phyloP scores from a whole-genome alignment of 2,113 vertebrate genomes.

The Osmerus mordax region DNA sequence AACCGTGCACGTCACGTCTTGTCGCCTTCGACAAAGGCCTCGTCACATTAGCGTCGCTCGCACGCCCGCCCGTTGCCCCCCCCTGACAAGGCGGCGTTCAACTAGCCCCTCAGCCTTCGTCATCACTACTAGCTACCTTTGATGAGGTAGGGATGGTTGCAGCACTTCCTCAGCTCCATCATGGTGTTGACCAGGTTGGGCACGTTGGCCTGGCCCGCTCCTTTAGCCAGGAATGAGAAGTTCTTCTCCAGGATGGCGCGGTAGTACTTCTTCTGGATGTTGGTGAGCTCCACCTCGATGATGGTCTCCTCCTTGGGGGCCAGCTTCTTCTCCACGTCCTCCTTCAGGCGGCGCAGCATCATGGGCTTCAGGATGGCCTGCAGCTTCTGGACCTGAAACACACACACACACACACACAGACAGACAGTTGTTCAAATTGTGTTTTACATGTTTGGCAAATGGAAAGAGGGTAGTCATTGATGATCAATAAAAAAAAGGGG shows the following conservation, averaged over 20 bases:
- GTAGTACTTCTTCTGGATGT: conserved; percentile 99
- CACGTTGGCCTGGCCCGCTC: conserved; percentile 92
- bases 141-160: conserved; percentile 99
- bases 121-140: conserved; percentile 78
- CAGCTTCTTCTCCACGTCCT: conserved; percentile 98
- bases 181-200: conserved; percentile 98
- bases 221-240: conserved; percentile 96
- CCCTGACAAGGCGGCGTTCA: no score
- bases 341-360: conserved; percentile 96
- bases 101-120: no score
- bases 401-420: conserved; percentile 6
- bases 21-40: no score
- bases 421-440: background rate
- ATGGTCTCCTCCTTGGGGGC: conserved; percentile 98
- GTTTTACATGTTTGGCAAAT: background rate
- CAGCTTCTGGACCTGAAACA: conserved; percentile 89
- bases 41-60: no score
- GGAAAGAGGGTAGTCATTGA: background rate
- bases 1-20: no score
- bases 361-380: conserved; percentile 97
- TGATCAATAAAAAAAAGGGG: no score
- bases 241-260: conserved; percentile 96
- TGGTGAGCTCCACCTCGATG: conserved; percentile 97
- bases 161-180: conserved; percentile 99
- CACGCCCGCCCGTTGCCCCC: no score